A percentile compares a stretch with the other conserved stretches of the same genome.
These are phyloP conservation scores for Peucedramus taeniatus DNA, from an alignment of 2,113 vertebrate species.

Conservation along the genomic window DNA sequence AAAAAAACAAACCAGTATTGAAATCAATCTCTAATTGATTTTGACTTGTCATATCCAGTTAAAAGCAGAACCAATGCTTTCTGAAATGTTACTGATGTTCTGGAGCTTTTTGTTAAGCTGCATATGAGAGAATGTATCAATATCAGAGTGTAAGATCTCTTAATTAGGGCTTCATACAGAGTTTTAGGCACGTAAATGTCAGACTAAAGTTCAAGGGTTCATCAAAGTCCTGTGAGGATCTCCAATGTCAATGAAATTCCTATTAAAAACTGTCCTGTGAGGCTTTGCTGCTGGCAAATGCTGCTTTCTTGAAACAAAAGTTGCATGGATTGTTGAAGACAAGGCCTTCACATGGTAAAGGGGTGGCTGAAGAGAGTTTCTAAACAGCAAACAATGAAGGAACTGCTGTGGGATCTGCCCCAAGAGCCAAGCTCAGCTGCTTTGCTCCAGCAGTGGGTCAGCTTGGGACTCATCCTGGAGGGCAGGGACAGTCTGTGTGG, in stretches of 20 bases:
- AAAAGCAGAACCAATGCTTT: conserved; percentile 35
- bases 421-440: background rate
- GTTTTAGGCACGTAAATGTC: conserved; percentile 48
- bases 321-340: background rate
- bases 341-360: background rate
- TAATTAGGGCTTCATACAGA: conserved; percentile 43
- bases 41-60: conserved; percentile 43
- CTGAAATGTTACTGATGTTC: conserved; percentile 22
- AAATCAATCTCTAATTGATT: conserved; percentile 65
- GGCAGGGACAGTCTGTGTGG: background rate
- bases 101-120: background rate
- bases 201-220: conserved; percentile 46
- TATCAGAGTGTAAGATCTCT: conserved; percentile 1
- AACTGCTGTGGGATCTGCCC: background rate
- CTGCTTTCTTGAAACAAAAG: background rate
- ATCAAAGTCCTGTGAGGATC: conserved; percentile 5
- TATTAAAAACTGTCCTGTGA: background rate
- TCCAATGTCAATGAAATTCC: conserved; percentile 4
- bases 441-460: background rate
- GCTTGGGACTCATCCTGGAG: background rate
- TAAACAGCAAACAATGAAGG: background rate
- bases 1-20: background rate
- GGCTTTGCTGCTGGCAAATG: background rate
- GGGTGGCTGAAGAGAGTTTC: background rate
- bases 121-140: background rate